A percentile compares a stretch with the other conserved stretches of the same genome.
Conservation (phyloP, 1,140 invertebrate genomes). For the Eumeta japonica region DNA sequence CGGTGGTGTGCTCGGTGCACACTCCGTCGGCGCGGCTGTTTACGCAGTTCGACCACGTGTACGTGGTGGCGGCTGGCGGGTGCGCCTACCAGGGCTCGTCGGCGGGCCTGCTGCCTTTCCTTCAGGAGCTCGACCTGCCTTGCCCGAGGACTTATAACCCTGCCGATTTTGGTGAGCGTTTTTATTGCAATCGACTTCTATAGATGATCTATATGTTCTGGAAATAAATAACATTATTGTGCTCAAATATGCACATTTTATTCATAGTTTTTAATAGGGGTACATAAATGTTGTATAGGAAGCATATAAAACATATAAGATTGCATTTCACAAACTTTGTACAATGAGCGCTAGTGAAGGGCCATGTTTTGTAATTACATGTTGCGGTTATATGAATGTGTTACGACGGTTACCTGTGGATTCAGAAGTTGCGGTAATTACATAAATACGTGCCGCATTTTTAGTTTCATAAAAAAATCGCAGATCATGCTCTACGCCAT, state of each 20-base stretch:
- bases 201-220: neutral
- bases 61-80: slow-evolving; percentile 70
- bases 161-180: slow-evolving; percentile 74
- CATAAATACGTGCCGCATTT: too few species aligned
- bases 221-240: neutral
- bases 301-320: too few species aligned
- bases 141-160: slow-evolving; percentile 80
- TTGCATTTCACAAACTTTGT: too few species aligned
- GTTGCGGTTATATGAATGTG: too few species aligned
- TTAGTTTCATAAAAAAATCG: too few species aligned
- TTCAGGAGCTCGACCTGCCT: slow-evolving; percentile 63
- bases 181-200: neutral
- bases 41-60: slow-evolving; percentile 74
- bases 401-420: too few species aligned
- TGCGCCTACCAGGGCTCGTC: slow-evolving; percentile 73
- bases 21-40: slow-evolving; percentile 83
- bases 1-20: slow-evolving; percentile 88
- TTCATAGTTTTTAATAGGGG: too few species aligned
- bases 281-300: too few species aligned
- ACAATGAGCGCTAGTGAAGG: too few species aligned
- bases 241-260: neutral
- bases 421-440: too few species aligned
- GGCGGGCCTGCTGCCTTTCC: slow-evolving; percentile 67
- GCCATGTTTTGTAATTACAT: too few species aligned
- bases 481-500: too few species aligned